Base-by-base conservation (phyloP, 2,888 invertebrate genomes). In the Timema cristinae region DNA sequence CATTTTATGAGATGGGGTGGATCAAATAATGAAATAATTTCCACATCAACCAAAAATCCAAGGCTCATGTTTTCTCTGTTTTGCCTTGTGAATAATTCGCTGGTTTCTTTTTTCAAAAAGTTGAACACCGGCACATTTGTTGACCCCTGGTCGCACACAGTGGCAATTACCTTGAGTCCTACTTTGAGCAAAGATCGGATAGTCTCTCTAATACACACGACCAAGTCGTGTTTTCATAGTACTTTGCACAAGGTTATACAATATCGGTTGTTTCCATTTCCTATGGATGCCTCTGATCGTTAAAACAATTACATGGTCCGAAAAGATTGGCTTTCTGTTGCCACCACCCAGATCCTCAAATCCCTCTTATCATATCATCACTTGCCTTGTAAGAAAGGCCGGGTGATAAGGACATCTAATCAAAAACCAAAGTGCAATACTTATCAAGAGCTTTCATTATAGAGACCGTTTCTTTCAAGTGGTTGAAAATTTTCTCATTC, bases 31-130 rank as follows among this genome's bases (percentile, higher is more conserved):
- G 47, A 0, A 10, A 63, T 8, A 6, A 63, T 63, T 7, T 63
- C 63, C 7, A 47, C 47, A 63, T 63, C 47, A 9, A 63, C 32
- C 32, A 63, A 63, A 59, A 63, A 63, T 5, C 63, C 63, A 9
- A 5, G 0, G 48, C 63, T 63, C 6, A 13, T 2, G 32, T 63
- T 63, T n/a, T 63, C 63, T 13, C 13, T 9, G 13, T 63, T 16
- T 15, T 63, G 32, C 9, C 13, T 63, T 4, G 16, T 7, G 63
- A 32, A 63, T 16, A 10, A 32, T 47, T 4, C 9, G 0, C 16
- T 48, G 15, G 16, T 6, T 48, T 63, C 63, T 15, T 13, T 7
- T 32, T 63, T 63, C 63, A 63, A 63, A 32, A 2, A 63, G 48
- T 63, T 63, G 5, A 63, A 2, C 6, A 32, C 63, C 2, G 47